Conservation (phyloP, 2,113 vertebrate genomes). For the Oxyruncus cristatus region DNA sequence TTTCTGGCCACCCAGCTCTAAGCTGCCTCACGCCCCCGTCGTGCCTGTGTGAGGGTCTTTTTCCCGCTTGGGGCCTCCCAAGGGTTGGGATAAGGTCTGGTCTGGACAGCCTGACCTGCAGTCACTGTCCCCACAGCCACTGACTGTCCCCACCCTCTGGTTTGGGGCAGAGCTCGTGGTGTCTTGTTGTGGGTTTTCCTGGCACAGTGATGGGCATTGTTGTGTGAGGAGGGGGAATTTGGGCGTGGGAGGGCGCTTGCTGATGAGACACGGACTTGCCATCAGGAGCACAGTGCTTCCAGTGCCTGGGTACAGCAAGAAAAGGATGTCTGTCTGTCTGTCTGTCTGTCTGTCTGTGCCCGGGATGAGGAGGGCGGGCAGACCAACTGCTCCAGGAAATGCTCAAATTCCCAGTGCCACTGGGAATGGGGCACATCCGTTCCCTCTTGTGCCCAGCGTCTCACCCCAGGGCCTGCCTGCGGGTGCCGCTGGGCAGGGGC, state of each 20-base stretch:
- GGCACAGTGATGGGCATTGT: accelerated
- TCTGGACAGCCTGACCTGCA: accelerated
- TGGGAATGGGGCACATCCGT: accelerated
- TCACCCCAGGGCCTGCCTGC: accelerated
- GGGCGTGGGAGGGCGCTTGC: accelerated
- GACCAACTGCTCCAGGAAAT: background rate
- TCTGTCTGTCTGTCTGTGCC: background rate
- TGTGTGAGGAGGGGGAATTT: accelerated
- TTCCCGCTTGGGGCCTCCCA: accelerated
- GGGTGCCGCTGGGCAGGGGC: accelerated
- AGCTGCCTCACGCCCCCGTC: accelerated
- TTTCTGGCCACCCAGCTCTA: accelerated
- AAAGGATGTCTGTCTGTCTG: background rate
- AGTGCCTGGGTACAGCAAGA: accelerated
- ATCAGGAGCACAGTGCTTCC: background rate
- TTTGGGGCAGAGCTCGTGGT: accelerated
- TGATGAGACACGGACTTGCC: accelerated
- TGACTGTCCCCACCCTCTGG: accelerated
- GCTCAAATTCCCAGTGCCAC: background rate
- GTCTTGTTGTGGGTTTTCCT: background rate
- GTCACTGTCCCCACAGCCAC: background rate
- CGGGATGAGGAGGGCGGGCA: accelerated
- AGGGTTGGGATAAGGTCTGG: background rate
- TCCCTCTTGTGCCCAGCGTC: background rate
- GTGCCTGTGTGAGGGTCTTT: accelerated